Percentiles rank a stretch among this genome's conserved stretches.
Conservation (phyloP, 2,888 invertebrate genomes). For the Trissoscelio sp. region DNA sequence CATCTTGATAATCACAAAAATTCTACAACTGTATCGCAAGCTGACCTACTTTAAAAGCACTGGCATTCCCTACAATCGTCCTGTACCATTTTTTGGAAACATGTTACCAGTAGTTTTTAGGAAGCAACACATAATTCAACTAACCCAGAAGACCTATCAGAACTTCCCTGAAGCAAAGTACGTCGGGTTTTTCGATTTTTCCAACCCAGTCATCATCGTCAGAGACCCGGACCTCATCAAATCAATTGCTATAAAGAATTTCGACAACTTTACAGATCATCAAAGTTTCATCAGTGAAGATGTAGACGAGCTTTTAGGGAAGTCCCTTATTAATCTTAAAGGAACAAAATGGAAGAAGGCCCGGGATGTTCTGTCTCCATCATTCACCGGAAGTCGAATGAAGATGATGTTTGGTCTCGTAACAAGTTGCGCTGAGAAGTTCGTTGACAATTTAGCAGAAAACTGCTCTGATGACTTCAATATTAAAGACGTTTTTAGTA, state of each 20-base stretch:
- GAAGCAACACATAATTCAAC: neutral
- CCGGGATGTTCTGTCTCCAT: slow-evolving; percentile 69
- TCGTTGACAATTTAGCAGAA: too few relatives aligned
- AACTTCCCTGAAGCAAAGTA: slow-evolving; percentile 61
- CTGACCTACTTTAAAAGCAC: neutral
- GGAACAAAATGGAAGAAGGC: slow-evolving; percentile 72
- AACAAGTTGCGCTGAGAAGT: neutral
- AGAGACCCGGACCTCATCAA: slow-evolving; percentile 43
- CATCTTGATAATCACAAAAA: neutral
- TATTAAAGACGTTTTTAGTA: neutral
- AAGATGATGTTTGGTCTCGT: slow-evolving; percentile 69
- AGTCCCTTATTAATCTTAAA: slow-evolving; percentile 33
- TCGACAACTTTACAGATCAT: slow-evolving; percentile 72
- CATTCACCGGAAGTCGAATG: slow-evolving; percentile 72
- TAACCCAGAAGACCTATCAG: slow-evolving; percentile 51
- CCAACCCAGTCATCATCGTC: slow-evolving; percentile 70
- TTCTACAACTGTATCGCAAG: neutral
- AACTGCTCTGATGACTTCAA: too few relatives aligned
- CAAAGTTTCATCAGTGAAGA: slow-evolving; percentile 42
- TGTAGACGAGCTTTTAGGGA: slow-evolving; percentile 33
- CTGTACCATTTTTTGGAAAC: neutral
- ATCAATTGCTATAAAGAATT: slow-evolving; percentile 47
- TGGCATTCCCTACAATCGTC: neutral
- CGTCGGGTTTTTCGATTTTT: slow-evolving; percentile 75
- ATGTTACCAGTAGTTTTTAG: neutral